These are phyloP conservation scores for Drosophila ambigua DNA, from an alignment of 1,140 invertebrate species.

Conservation along the genomic window DNA sequence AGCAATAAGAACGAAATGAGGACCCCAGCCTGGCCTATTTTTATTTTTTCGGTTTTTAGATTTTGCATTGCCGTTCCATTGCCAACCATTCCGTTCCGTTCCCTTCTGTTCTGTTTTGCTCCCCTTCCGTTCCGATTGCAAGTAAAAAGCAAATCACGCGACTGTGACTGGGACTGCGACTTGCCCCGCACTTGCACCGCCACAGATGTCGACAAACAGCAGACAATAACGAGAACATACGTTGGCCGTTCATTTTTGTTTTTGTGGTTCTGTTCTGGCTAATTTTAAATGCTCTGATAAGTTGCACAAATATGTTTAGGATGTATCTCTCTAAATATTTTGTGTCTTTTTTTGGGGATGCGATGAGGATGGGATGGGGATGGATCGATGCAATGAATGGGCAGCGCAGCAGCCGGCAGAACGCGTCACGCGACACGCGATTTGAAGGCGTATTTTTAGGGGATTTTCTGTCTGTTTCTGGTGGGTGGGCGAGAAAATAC, in stretches of 20 bases:
- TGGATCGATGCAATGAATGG: conserved; percentile 52
- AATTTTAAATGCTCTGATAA: conserved; percentile 81
- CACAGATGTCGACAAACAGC: conserved; percentile 70
- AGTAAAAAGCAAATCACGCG: conserved; percentile 76
- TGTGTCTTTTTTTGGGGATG: conserved; percentile 30
- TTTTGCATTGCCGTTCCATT: conserved; percentile 61
- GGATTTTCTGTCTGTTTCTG: conserved; percentile 20
- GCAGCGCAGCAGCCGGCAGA: conserved; percentile 26
- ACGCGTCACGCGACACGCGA: conserved; percentile 57
- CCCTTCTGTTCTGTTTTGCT: conserved; percentile 6
- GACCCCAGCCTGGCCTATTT: conserved; percentile 60
- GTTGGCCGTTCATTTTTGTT: conserved; percentile 35
- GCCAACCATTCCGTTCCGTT: neutral
- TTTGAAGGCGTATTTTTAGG: conserved; percentile 39
- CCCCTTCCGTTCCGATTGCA: conserved; percentile 58
- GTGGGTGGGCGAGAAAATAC: conserved; percentile 13
- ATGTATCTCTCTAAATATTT: conserved; percentile 46
- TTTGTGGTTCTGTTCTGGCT: conserved; percentile 41
- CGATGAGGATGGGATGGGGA: conserved; percentile 12
- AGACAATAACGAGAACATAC: conserved; percentile 15
- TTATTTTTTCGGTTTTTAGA: conserved; percentile 54
- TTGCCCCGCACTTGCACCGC: conserved; percentile 39
- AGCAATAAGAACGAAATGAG: conserved; percentile 44
- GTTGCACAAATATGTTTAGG: conserved; percentile 78
- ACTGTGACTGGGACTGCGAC: conserved; percentile 38